Evolutionary conservation across 2,888 invertebrate species (phyloP), one percentile per base, ranked within the genome.

Genomic region (Cosmia pyralina): DNA sequence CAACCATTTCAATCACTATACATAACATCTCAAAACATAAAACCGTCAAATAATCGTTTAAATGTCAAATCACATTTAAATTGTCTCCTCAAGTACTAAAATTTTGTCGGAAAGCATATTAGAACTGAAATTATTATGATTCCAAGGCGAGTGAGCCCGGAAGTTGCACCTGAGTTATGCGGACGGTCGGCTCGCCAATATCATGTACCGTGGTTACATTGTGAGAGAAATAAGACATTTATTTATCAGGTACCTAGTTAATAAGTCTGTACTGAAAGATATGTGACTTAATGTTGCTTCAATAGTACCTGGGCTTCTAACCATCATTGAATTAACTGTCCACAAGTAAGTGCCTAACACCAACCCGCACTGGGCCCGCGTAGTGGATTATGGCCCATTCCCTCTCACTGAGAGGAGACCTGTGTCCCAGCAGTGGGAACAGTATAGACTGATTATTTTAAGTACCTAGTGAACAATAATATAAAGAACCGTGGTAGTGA

Each of bases 91-190:
- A 17, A 19, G 22, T 5, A 52, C 41, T 50, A 10, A 72, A 52
- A 73, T 65, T 84, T 65, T 73, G 66, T 75, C 44, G 68, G 66
- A 50, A 75, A 68, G 11, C 50, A 57, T 53, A 57, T 5, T 55
- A 71, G 59, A 67, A 79, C 41, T 81, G 48, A 77, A 79, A 83
- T 83, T 73, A 83, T 87, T 76, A 72, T 66, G 52, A 74, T 75
- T 66, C 73, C 81, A 75, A 85, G 84, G 79, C 74, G 75, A 85
- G 72, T 19, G 41, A 41, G 69, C 60, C 62, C 70, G 86, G 84
- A 84, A 73, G 58, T 80, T 46, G 60, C 76, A 84, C 86, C 82
- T 84, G 76, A 79, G 70, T 75, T 78, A 86, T 84, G 79, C 38
- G 63, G 57, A 48, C 75, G 57, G 17, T 63, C 69, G 50, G 69